Conservation (phyloP, 2,113 vertebrate genomes). For the Polypterus senegalus region DNA sequence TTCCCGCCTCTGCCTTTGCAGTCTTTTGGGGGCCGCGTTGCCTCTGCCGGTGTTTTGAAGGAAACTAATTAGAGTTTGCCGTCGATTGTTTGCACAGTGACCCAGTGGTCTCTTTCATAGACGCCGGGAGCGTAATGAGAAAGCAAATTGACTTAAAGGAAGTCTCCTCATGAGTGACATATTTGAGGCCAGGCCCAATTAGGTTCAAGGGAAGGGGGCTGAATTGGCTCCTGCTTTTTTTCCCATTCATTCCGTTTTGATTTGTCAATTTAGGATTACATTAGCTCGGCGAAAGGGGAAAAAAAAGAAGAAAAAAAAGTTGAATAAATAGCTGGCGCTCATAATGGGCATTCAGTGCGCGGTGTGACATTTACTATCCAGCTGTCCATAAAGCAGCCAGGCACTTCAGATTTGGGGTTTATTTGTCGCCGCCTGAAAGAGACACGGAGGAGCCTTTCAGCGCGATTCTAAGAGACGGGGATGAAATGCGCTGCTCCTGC, state of each 20-base stretch:
- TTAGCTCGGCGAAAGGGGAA: conserved; percentile 64
- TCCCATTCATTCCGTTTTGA: conserved; percentile 82
- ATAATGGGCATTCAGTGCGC: conserved; percentile 77
- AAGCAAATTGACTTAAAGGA: conserved; percentile 72
- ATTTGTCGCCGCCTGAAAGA: conserved; percentile 79
- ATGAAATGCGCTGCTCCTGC: conserved; percentile 78
- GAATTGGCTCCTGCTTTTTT: conserved; percentile 70
- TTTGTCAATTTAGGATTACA: conserved; percentile 81
- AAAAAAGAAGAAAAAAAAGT: conserved; percentile 25
- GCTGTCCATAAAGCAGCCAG: conserved; percentile 76
- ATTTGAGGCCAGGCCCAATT: conserved; percentile 80
- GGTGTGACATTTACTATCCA: conserved; percentile 82
- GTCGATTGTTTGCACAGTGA: conserved; percentile 68
- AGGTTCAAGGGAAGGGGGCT: conserved; percentile 72
- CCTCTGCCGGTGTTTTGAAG: conserved; percentile 17
- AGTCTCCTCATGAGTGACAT: conserved; percentile 76
- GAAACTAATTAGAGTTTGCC: conserved; percentile 76
- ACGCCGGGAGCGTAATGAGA: conserved; percentile 71
- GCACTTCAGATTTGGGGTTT: conserved; percentile 75
- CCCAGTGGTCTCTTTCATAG: conserved; percentile 75
- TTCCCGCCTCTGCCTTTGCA: no score
- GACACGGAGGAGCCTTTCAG: conserved; percentile 79
- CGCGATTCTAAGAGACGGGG: conserved; percentile 79
- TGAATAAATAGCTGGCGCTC: conserved; percentile 75
- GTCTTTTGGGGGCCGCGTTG: no score